Evolutionary conservation across 2,113 vertebrate species (phyloP).

Genomic region (Phyllostomus hastatus): DNA sequence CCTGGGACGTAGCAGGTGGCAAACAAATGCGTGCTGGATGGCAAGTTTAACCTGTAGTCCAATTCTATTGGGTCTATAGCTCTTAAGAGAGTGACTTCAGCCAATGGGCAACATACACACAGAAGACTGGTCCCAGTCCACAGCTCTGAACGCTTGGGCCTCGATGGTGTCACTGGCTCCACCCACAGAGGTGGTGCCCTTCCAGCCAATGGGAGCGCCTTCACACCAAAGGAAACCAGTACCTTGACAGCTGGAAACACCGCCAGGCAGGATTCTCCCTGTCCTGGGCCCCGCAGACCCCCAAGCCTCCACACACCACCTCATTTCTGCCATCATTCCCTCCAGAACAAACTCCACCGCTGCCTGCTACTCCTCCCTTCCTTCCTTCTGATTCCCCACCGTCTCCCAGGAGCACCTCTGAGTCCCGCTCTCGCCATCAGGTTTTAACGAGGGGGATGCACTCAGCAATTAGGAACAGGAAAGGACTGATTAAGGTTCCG

Average conservation of each 20-base stretch:
- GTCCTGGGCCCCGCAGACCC: not conserved
- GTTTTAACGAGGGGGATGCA: constrained; percentile 53
- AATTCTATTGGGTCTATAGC: not conserved
- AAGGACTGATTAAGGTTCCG: constrained; percentile 33
- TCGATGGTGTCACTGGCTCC: not conserved
- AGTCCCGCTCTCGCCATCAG: not conserved
- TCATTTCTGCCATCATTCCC: not conserved
- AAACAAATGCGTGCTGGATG: not conserved
- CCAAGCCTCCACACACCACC: no score
- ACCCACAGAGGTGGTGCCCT: not conserved
- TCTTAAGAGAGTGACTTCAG: not conserved
- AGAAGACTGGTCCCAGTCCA: not conserved
- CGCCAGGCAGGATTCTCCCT: not conserved
- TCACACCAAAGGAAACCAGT: not conserved
- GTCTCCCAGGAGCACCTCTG: constrained; percentile 37
- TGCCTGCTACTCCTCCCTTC: not conserved
- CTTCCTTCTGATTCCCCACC: not conserved
- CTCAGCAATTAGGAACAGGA: constrained; percentile 57
- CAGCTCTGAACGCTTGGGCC: not conserved
- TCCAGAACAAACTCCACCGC: not conserved
- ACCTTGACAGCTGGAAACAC: not conserved
- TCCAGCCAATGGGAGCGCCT: not conserved
- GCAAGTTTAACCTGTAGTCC: not conserved
- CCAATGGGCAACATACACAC: not conserved
- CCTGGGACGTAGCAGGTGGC: not conserved